Conservation (phyloP, 92 coral and sea anemone species). For the Scolanthus callimorphus region DNA sequence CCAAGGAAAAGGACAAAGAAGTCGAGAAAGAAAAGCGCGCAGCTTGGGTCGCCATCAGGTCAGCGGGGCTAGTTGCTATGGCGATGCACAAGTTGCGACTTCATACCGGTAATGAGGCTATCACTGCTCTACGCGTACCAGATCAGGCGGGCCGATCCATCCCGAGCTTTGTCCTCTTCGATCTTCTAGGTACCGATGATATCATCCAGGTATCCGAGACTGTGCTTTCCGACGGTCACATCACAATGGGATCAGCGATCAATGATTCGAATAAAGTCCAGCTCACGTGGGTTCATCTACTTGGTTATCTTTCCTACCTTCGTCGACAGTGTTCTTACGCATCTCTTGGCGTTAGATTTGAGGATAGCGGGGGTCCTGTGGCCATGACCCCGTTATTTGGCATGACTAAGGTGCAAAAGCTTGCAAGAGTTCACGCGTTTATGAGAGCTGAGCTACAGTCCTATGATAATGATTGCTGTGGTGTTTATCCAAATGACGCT, state of each 20-base stretch:
- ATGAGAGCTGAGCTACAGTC: slow-evolving; percentile 63
- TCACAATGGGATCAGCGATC: slow-evolving; percentile 73
- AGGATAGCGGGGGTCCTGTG: slow-evolving; percentile 26
- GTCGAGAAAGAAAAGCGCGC: slow-evolving; percentile 58
- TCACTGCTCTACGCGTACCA: slow-evolving; percentile 64
- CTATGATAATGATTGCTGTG: slow-evolving; percentile 76
- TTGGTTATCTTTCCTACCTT: slow-evolving; percentile 76
- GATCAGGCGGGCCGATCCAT: slow-evolving; percentile 66
- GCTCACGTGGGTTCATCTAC: slow-evolving; percentile 90
- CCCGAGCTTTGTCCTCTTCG: slow-evolving; percentile 82
- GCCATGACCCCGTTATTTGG: slow-evolving; percentile 70
- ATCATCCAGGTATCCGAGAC: slow-evolving; percentile 33
- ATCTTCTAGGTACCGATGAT: slow-evolving; percentile 89
- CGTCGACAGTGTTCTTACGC: slow-evolving; percentile 94
- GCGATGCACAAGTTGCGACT: slow-evolving; percentile 69
- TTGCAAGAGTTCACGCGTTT: slow-evolving; percentile 71
- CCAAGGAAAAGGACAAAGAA: slow-evolving; percentile 61
- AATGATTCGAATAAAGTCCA: slow-evolving; percentile 72
- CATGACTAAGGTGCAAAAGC: slow-evolving; percentile 66
- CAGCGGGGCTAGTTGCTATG: slow-evolving; percentile 68
- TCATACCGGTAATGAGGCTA: slow-evolving; percentile 71
- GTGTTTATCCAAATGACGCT: slow-evolving; percentile 62
- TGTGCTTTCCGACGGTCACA: slow-evolving; percentile 61
- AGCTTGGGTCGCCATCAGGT: slow-evolving; percentile 85
- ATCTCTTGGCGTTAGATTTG: slow-evolving; percentile 71